Conservation (phyloP, 2,797 vertebrate species). For the Spea hammondii region DNA sequence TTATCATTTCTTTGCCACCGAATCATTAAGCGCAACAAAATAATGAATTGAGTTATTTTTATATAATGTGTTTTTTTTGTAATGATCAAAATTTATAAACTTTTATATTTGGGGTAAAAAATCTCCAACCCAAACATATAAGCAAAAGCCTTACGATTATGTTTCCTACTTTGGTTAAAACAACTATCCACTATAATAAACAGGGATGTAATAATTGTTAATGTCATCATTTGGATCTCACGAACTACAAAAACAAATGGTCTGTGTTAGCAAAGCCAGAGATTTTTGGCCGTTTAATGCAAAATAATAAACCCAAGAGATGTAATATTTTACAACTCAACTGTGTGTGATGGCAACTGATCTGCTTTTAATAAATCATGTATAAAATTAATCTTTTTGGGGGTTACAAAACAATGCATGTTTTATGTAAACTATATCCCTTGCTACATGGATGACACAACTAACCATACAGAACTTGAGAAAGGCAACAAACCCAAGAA, state of each 20-base stretch:
- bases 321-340: constrained; percentile 36
- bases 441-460: too few species aligned
- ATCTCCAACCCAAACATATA: not conserved
- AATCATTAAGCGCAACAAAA: not conserved
- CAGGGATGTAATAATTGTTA: constrained; percentile 10
- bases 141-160: not conserved
- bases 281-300: constrained; percentile 31
- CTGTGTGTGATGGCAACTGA: constrained; percentile 25
- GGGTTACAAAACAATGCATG: too few species aligned
- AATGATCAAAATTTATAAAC: not conserved
- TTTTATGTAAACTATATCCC: too few species aligned
- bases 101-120: not conserved
- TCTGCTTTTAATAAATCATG: constrained; percentile 12
- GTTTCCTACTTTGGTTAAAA: constrained; percentile 13
- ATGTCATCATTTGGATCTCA: constrained; percentile 36
- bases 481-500: too few species aligned
- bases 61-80: not conserved
- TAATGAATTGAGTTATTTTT: not conserved
- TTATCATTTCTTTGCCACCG: not conserved
- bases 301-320: constrained; percentile 32
- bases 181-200: constrained; percentile 2
- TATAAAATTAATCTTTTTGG: not conserved
- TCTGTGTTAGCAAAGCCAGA: not conserved
- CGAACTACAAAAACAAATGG: constrained; percentile 29
- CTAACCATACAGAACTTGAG: too few species aligned